Conservation (phyloP, 2,113 vertebrate genomes). For the Podiceps cristatus region DNA sequence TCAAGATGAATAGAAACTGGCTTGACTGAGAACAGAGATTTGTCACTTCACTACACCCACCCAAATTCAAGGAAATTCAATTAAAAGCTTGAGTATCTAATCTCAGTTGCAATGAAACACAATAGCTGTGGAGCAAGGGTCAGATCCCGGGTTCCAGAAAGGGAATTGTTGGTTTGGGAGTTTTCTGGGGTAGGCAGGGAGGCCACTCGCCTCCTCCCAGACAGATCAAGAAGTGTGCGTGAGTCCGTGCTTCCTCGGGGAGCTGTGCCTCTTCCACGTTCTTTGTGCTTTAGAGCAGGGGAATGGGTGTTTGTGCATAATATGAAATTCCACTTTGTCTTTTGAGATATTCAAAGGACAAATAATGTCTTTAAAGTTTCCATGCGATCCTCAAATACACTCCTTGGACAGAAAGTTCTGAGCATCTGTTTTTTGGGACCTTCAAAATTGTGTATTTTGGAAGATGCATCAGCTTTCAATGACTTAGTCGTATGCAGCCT, state of each 20-base stretch:
- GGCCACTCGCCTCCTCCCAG: neutral
- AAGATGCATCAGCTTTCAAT: neutral
- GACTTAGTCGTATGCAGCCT: neutral
- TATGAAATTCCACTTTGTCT: neutral
- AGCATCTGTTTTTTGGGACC: neutral
- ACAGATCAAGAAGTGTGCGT: neutral
- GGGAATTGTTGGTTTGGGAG: neutral
- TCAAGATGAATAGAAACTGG: neutral
- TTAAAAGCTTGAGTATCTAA: neutral
- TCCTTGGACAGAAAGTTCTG: neutral
- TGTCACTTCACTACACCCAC: neutral
- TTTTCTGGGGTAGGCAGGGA: neutral
- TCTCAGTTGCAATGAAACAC: neutral
- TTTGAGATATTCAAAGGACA: neutral
- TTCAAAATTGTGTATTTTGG: neutral
- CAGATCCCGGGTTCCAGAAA: neutral
- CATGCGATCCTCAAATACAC: fast-evolving
- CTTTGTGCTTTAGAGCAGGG: neutral
- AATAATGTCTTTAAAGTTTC: neutral
- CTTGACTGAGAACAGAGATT: constrained; percentile 5
- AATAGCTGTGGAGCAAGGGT: neutral
- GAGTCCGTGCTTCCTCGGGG: neutral
- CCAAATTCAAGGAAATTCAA: neutral
- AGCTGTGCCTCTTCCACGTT: neutral
- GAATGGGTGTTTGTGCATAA: neutral